A percentile compares a stretch with the other conserved stretches of the same genome.
phyloP scores from a whole-genome alignment of 2,888 invertebrate genomes.

The Adineta ricciae region DNA sequence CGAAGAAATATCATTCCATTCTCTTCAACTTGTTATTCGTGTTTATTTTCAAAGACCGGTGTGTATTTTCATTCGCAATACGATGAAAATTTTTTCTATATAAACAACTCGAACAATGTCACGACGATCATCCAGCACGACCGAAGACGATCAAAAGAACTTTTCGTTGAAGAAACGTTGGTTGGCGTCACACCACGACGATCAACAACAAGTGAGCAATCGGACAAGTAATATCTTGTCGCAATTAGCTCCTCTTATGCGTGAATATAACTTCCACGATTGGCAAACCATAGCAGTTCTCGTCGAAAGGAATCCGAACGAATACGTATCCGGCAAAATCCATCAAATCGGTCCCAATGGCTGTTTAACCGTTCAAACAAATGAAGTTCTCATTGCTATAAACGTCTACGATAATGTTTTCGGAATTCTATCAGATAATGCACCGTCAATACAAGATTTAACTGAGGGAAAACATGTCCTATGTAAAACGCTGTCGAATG shows the following conservation, averaged over 20 bases:
- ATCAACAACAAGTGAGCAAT: too few species aligned
- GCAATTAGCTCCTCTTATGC: not conserved
- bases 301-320: not conserved
- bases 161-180: constrained; percentile 4
- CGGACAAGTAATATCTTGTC: too few species aligned
- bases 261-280: not conserved
- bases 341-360: not conserved
- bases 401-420: not conserved
- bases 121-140: not conserved
- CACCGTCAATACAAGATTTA: not conserved
- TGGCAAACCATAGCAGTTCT: not conserved
- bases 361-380: not conserved
- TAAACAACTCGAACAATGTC: not conserved
- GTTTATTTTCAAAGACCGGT: not conserved
- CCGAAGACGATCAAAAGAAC: not conserved
- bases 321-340: not conserved
- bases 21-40: not conserved
- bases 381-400: not conserved
- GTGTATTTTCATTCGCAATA: not conserved
- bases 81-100: not conserved
- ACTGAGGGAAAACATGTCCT: not conserved
- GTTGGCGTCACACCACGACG: not conserved
- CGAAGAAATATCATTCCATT: not conserved
- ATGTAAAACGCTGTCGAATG: not conserved
- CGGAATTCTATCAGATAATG: not conserved